Percentiles rank a stretch among this genome's conserved stretches.
These are phyloP conservation scores for Ceratina japonica DNA, from an alignment of 1,140 invertebrate species.

Conservation along the genomic window DNA sequence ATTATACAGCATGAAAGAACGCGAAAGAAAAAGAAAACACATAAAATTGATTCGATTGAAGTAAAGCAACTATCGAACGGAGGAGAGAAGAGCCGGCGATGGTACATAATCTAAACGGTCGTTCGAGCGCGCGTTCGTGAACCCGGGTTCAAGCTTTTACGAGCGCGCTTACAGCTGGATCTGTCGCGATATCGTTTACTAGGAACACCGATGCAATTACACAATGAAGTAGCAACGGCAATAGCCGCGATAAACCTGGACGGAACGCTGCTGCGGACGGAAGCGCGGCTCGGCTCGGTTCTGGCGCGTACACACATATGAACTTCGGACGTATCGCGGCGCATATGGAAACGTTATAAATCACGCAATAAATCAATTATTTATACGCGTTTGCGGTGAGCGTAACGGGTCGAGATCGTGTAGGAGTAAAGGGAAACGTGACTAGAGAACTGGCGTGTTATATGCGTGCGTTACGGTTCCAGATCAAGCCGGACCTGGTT, in stretches of 20 bases:
- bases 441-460: conserved; percentile 3
- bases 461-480: conserved; percentile 8
- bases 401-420: conserved; percentile 14
- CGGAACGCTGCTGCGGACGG: conserved; percentile 16
- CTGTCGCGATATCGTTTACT: conserved; percentile 66
- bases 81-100: not conserved
- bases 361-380: conserved; percentile 61
- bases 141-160: conserved; percentile 70
- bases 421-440: conserved; percentile 38
- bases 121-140: conserved; percentile 59
- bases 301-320: conserved; percentile 15
- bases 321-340: conserved; percentile 50
- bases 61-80: not conserved
- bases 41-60: not conserved
- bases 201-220: conserved; percentile 66
- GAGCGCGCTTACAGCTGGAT: conserved; percentile 63
- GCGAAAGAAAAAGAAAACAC: too few species aligned
- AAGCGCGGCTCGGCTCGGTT: conserved; percentile 5
- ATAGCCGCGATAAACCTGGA: conserved; percentile 61
- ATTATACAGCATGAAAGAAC: too few species aligned
- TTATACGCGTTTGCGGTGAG: conserved; percentile 19
- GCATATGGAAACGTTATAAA: conserved; percentile 35
- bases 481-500: conserved; percentile 13
- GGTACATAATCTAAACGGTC: conserved; percentile 44
- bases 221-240: conserved; percentile 70